Percentiles rank a stretch among this genome's conserved stretches.
Evolutionary conservation across 2,888 invertebrate genomes (phyloP).

Genomic region (Napeogenes sylphis): DNA sequence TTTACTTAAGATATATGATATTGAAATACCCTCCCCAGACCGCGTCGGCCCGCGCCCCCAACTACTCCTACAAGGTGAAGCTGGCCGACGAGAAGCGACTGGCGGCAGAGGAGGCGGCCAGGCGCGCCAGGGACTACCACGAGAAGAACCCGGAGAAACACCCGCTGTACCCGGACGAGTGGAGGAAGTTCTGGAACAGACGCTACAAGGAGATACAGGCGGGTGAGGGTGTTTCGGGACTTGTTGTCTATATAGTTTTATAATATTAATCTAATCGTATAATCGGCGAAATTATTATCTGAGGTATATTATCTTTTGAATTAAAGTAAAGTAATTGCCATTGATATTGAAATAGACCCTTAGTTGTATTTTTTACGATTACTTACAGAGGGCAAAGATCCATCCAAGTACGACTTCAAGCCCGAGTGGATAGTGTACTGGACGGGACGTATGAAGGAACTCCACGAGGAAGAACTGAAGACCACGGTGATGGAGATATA

Average conservation of each 20-base stretch:
- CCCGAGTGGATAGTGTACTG: slow-evolving; percentile 93
- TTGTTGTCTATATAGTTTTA: no score
- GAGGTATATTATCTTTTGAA: no score
- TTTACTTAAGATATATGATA: no score
- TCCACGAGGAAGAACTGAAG: slow-evolving; percentile 84
- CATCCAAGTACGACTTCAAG: slow-evolving; percentile 89
- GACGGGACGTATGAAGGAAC: slow-evolving; percentile 88
- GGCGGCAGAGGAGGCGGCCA: slow-evolving; percentile 77
- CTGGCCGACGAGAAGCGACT: slow-evolving; percentile 68
- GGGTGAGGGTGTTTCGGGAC: slow-evolving; percentile 43
- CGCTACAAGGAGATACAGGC: slow-evolving; percentile 87
- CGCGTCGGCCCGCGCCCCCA: slow-evolving; percentile 37
- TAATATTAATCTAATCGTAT: no score
- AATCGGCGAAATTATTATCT: no score
- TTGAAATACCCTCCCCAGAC: slow-evolving; percentile 1
- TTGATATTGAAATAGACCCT: background rate
- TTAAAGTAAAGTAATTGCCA: no score
- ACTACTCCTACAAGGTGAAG: slow-evolving; percentile 72
- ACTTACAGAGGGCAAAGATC: slow-evolving; percentile 81
- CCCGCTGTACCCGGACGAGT: slow-evolving; percentile 91
- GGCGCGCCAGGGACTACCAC: slow-evolving; percentile 83
- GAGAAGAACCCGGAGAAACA: slow-evolving; percentile 93
- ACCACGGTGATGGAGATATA: slow-evolving; percentile 83
- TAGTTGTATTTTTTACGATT: background rate
- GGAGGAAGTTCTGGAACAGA: slow-evolving; percentile 93